A percentile compares a stretch with the other conserved stretches of the same genome.
phyloP scores from a whole-genome alignment of 2,888 invertebrate species.

The Chouioia cunea region DNA sequence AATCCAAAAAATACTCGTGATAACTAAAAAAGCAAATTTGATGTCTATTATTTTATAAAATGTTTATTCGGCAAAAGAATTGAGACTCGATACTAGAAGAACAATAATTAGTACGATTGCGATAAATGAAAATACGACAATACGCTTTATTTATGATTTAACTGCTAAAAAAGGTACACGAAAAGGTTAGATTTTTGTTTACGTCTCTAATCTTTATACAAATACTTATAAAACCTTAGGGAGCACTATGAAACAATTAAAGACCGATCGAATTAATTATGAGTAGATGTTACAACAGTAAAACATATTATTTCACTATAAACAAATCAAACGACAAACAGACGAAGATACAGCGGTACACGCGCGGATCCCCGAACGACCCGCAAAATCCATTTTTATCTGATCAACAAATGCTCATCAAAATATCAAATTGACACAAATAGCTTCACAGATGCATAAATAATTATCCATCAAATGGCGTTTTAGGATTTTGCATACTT shows the following conservation, averaged over 20 bases:
- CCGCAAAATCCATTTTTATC: constrained; percentile 38
- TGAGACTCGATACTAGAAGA: background rate
- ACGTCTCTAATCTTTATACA: constrained; percentile 11
- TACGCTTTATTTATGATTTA: too few species aligned
- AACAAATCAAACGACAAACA: background rate
- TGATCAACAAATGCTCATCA: constrained; percentile 4
- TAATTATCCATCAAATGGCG: background rate
- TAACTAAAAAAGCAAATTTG: too few species aligned
- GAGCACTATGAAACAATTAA: background rate
- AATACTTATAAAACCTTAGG: background rate
- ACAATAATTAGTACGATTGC: too few species aligned
- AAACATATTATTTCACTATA: too few species aligned
- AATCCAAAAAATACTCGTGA: constrained; percentile 3
- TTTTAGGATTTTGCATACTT: constrained; percentile 26
- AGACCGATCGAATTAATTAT: background rate
- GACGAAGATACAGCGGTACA: constrained; percentile 7
- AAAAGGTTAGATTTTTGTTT: constrained; percentile 45
- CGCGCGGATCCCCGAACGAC: constrained; percentile 29
- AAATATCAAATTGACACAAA: background rate
- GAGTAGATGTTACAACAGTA: too few species aligned
- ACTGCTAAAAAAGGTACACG: background rate
- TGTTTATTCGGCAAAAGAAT: background rate
- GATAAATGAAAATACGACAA: too few species aligned
- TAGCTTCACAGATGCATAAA: background rate
- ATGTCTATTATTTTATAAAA: background rate